phyloP scores from a whole-genome alignment of 1,140 invertebrate species.

The Mizuhopecten yessoensis region DNA sequence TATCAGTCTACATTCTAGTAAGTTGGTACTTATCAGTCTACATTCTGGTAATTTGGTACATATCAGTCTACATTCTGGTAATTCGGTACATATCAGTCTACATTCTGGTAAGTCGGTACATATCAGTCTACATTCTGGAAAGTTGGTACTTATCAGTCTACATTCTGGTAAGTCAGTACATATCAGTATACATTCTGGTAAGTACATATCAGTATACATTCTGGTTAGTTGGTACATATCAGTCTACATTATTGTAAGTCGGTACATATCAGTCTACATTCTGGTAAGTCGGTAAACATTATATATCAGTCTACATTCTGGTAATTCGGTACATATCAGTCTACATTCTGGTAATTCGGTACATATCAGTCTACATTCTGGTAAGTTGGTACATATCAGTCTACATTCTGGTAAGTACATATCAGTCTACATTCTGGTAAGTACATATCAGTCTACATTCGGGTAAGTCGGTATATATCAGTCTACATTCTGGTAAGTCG shows the following conservation, averaged over 20 bases:
- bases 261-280: slow-evolving; percentile 95
- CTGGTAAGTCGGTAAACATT: slow-evolving; percentile 77
- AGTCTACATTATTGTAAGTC: no score
- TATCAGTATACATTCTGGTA: slow-evolving; percentile 93
- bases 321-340: slow-evolving; percentile 70
- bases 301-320: slow-evolving; percentile 94
- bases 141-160: slow-evolving; percentile 95
- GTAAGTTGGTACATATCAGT: slow-evolving; percentile 88
- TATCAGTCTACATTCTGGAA: no score
- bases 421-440: slow-evolving; percentile 93
- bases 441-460: no score
- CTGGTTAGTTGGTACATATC: slow-evolving; percentile 77
- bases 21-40: slow-evolving; percentile 95
- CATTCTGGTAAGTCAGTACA: slow-evolving; percentile 86
- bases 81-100: slow-evolving; percentile 95
- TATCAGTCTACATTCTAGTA: no score
- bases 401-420: slow-evolving; percentile 89
- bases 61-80: no score
- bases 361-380: slow-evolving; percentile 94
- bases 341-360: no score
- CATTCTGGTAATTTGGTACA: slow-evolving; percentile 86
- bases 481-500: slow-evolving; percentile 89
- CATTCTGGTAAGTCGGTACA: slow-evolving; percentile 86
- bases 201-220: slow-evolving; percentile 93
- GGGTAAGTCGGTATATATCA: no score